Evolutionary conservation across 2,797 vertebrate species (phyloP).

Genomic region (Malacoraja senta): DNA sequence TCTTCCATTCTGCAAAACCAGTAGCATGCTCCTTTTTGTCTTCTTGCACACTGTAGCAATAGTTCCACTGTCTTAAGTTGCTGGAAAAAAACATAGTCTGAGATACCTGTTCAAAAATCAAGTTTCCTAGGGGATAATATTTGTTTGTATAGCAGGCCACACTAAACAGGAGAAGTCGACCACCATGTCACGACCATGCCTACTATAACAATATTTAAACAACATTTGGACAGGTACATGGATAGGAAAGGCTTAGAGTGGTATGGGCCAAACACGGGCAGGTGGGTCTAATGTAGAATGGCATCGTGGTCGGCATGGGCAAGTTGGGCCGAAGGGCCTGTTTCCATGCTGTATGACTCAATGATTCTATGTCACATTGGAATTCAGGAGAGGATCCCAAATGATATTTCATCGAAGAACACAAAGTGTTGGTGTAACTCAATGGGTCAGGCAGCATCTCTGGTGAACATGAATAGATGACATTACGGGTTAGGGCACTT

Average conservation of each 20-base stretch:
- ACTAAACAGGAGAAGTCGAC: neutral
- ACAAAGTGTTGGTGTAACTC: no score
- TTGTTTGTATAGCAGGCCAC: neutral
- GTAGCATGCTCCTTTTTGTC: neutral
- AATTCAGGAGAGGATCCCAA: neutral
- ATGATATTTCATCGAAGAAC: neutral
- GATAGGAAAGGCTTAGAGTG: no score
- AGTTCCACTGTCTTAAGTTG: neutral
- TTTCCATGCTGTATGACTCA: no score
- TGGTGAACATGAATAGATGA: no score
- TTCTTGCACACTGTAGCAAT: neutral
- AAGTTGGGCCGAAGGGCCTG: no score
- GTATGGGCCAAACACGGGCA: no score
- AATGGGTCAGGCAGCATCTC: no score
- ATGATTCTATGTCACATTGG: neutral
- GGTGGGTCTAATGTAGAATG: no score
- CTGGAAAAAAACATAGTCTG: neutral
- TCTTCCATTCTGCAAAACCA: neutral
- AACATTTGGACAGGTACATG: no score
- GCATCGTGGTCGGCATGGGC: no score
- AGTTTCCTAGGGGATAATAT: neutral
- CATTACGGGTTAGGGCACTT: no score
- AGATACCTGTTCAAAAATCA: neutral
- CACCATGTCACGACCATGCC: neutral
- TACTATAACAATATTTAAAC: no score